Evolutionary conservation across 2,113 vertebrate genomes (phyloP), one percentile per base, ranked within the genome.

Genomic region (Leucopsar rothschildi): DNA sequence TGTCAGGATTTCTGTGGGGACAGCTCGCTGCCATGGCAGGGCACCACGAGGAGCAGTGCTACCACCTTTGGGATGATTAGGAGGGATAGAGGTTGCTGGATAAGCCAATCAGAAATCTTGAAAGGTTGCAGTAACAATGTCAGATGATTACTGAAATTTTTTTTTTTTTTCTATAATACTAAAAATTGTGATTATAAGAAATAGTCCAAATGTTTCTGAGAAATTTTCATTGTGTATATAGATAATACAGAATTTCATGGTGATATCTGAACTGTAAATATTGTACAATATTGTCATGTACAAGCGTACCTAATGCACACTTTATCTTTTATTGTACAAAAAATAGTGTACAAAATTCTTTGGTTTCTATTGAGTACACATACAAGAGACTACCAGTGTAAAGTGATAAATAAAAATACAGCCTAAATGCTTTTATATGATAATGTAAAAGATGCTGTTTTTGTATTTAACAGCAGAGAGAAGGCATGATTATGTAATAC

Each of bases 271-370:
- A 98, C 98, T 99, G 99, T 99, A 99, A 99, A 99, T 99, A 99
- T 96, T 99, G 99, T 99, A 99, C 98, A 98, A 98, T 98, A 98
- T 98, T 99, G 99, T 99, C 98, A 99, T 99, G 99, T 99, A 99
- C 99, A 99, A 99, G 99, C 99, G 97, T 99, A 99, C 99, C 98
- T 99, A 99, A 99, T 99, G 99, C 99, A 99, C 99, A 99, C 98
- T 99, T 99, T 99, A 99, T 99, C 99, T 99, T 99, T 99, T 99
- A 99, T 99, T 99, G 99, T 99, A 99, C 98, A 99, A 99, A 99
- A 98, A 98, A 98, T 99, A 98, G 98, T 99, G 99, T 99, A 99
- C 98, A 99, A 99, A 99, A 98, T 98, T 98, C 98, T 99, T 98
- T 99, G 98, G 98, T 99, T 99, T 99, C 98, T 99, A 99, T 99